Conservation (phyloP, 2,888 invertebrate genomes). For the Trichopria drosophilae region DNA sequence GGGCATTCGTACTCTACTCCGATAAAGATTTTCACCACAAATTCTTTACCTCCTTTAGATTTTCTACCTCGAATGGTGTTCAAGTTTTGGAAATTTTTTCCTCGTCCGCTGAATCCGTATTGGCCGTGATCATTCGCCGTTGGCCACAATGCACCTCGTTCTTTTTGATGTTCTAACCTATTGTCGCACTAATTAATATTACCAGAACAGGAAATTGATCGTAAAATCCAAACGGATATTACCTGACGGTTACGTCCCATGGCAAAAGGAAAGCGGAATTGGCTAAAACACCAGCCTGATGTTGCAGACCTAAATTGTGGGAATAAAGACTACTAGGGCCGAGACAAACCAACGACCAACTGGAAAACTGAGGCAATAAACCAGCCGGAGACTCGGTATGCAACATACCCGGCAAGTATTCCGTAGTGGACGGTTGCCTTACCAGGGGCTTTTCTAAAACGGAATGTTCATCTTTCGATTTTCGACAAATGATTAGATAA, state of each 20-base stretch:
- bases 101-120: constrained; percentile 47
- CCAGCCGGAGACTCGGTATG: constrained; percentile 76
- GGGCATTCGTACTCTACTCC: constrained; percentile 98
- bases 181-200: not conserved
- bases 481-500: not conserved
- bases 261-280: constrained; percentile 90
- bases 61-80: constrained; percentile 56
- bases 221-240: not conserved
- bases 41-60: constrained; percentile 57
- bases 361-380: constrained; percentile 82
- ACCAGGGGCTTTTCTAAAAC: constrained; percentile 63
- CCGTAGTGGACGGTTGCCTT: constrained; percentile 80
- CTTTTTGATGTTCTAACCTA: constrained; percentile 58
- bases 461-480: not conserved
- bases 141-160: constrained; percentile 56
- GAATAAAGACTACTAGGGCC: constrained; percentile 90
- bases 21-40: constrained; percentile 82
- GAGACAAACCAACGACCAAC: constrained; percentile 88
- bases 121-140: constrained; percentile 51
- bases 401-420: constrained; percentile 90
- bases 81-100: constrained; percentile 52
- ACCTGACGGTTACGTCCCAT: constrained; percentile 83
- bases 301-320: constrained; percentile 82
- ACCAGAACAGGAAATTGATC: not conserved
- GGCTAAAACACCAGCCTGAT: constrained; percentile 88